Percentiles rank a stretch among this genome's conserved stretches.
phyloP scores from a whole-genome alignment of 1,140 invertebrate genomes.

The Zaprionus gabonicus region DNA sequence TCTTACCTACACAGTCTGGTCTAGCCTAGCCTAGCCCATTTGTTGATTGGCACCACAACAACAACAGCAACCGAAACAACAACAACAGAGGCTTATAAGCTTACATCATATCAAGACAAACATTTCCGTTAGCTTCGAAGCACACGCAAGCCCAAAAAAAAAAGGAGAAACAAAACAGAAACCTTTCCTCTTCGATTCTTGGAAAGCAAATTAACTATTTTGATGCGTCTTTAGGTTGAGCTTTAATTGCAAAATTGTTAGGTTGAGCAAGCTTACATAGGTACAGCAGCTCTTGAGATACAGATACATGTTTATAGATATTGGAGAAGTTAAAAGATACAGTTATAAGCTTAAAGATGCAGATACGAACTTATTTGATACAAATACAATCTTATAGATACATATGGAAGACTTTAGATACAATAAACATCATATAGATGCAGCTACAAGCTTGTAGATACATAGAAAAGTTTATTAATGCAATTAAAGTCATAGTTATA shows the following conservation, averaged over 20 bases:
- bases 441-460: not conserved
- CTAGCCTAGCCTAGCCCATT: slow-evolving; percentile 31
- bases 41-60: slow-evolving; percentile 23
- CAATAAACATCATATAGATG: not conserved
- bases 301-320: not conserved
- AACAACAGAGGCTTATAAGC: slow-evolving; percentile 18
- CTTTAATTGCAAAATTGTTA: not conserved
- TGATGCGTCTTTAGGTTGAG: not conserved
- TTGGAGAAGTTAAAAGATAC: not conserved
- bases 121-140: slow-evolving; percentile 42
- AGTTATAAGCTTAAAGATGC: not conserved
- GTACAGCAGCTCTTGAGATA: not conserved
- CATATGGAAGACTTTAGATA: not conserved
- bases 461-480: not conserved
- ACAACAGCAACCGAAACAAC: slow-evolving; percentile 20
- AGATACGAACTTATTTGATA: not conserved
- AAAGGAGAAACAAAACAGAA: slow-evolving; percentile 1
- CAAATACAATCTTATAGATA: not conserved
- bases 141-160: slow-evolving; percentile 42
- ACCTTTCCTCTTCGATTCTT: slow-evolving; percentile 22
- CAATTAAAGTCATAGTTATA: not conserved
- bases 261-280: not conserved
- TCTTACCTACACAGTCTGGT: slow-evolving; percentile 8
- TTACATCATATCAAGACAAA: slow-evolving; percentile 45
- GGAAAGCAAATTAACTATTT: slow-evolving; percentile 40